Evolutionary conservation across 2,888 invertebrate species (phyloP), one percentile per base, ranked within the genome.

Genomic region (Cheilosia pagana): DNA sequence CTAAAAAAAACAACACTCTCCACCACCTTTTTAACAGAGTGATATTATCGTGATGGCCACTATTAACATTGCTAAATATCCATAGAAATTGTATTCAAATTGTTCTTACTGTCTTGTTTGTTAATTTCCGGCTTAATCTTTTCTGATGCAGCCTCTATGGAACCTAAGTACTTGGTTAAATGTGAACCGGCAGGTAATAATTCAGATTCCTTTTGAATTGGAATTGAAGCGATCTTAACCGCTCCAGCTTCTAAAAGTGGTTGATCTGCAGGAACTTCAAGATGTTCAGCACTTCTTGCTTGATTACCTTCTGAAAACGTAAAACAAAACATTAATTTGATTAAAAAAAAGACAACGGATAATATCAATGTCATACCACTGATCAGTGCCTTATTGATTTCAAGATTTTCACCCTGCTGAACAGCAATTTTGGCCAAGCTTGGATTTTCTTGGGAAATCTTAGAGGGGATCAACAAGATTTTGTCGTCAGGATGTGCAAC

Each of bases 401-500:
- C 65, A 10, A 7, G 35, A 14, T 14, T 48, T 31, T 39, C 65
- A 19, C 16, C 35, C 5, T 53, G 41, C 3, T 48, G 31, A 35
- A 10, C 19, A 14, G 25, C 45, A 12, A 39, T 25, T 55, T 67
- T 79, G 0, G n/a, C 35, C 3, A 57, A 43, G 16, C 35, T 53
- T 12, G 7, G 4, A 45, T 45, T 43, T 14, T 63, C 50, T 6
- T 6, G 35, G 4, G 2, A 21, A 39, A 19, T 10, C 8, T 45
- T 31, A 23, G 70, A 23, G 0, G 45, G 57, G 16, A 62, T 76
- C 0, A 35, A n/a, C 7, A 14, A 12, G 28, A 65, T 21, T 60
- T 70, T 79, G 10, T 74, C 74, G 3, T 83, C 74, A 1, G 82
- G 74, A 63, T 87, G 79, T 2, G 53, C 65, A 14, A 87, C 52